Base-by-base conservation (phyloP, 2,888 invertebrate species). In the Labia minor region DNA sequence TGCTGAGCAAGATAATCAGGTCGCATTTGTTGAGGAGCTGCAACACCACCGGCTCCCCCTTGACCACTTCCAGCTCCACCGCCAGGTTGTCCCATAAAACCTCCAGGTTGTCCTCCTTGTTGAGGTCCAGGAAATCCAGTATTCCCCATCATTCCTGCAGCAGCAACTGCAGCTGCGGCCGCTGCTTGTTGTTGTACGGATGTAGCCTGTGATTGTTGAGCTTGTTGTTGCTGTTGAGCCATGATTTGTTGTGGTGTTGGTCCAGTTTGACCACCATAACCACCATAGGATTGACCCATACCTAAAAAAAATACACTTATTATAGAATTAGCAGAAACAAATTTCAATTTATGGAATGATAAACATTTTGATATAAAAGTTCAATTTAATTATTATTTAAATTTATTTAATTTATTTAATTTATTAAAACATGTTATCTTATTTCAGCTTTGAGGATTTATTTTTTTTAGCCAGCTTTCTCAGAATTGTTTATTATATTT, bases 241-340 rank as follows among this genome's bases (percentile, higher is more conserved):
- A 71, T 69, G 68, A 71, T 70, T 65, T 72, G 71, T 70, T 77
- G 79, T 66, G 77, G 78, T 63, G 70, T 72, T 37, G 68, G 74
- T 18, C 72, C 72, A 62, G 74, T 74, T 70, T 76, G 75, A 63
- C 80, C 81, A 11, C 78, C 79, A 72, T 85, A 86, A 68, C 82
- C 84, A 62, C 82, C 81, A 73, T 87, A 88, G 73, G 82, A 84
- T 76, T 86, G 87, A 72, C 79, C 81, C 80, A 85, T 84, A 26
- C 81, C 81, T 75, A 67, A 18, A 69, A 70, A 64, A 67, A 70
- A 61, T 66, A 49, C 6, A 16, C 10, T 26, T 3, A 69, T 62
- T n/a, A n/a, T n/a, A n/a, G n/a, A n/a, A n/a, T n/a, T n/a, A n/a
- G n/a, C n/a, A n/a, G n/a, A n/a, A n/a, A n/a, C n/a, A n/a, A n/a